A percentile compares a stretch with the other conserved stretches of the same genome.
These are phyloP conservation scores for Ischnus inquisitorius DNA, from an alignment of 2,888 invertebrate species.

Conservation along the genomic window DNA sequence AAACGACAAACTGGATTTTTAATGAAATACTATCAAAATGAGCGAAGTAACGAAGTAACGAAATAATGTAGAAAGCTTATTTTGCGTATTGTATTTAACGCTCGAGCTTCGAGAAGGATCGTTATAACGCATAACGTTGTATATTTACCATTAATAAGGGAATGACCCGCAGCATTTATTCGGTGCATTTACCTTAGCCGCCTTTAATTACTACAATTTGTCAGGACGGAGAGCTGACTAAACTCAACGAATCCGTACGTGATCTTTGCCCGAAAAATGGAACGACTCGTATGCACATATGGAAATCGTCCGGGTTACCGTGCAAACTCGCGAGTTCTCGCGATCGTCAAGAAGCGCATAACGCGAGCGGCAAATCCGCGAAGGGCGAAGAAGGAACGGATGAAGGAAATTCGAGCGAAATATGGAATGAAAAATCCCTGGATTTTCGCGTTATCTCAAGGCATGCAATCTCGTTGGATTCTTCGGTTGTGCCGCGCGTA, in stretches of 20 bases:
- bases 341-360: conserved; percentile 17
- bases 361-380: conserved; percentile 1
- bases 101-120: too few relatives aligned
- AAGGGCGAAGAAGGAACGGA: not conserved
- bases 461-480: conserved; percentile 45
- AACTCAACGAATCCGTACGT: conserved; percentile 34
- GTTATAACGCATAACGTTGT: too few relatives aligned
- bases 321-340: conserved; percentile 12
- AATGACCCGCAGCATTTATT: too few relatives aligned
- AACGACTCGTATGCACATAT: conserved; percentile 36
- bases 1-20: too few relatives aligned
- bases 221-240: conserved; percentile 20
- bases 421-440: conserved; percentile 34
- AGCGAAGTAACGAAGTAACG: too few relatives aligned
- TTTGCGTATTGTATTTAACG: too few relatives aligned
- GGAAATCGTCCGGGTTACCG: conserved; percentile 1
- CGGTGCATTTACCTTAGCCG: too few relatives aligned
- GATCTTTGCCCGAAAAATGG: conserved; percentile 51
- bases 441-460: conserved; percentile 50
- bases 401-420: conserved; percentile 35
- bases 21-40: too few relatives aligned
- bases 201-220: not conserved
- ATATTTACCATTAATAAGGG: too few relatives aligned
- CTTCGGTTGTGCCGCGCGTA: conserved; percentile 23
- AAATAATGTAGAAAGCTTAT: too few relatives aligned